These are phyloP conservation scores for Podocnemis expansa DNA, from an alignment of 2,113 vertebrate genomes.

Conservation along the genomic window DNA sequence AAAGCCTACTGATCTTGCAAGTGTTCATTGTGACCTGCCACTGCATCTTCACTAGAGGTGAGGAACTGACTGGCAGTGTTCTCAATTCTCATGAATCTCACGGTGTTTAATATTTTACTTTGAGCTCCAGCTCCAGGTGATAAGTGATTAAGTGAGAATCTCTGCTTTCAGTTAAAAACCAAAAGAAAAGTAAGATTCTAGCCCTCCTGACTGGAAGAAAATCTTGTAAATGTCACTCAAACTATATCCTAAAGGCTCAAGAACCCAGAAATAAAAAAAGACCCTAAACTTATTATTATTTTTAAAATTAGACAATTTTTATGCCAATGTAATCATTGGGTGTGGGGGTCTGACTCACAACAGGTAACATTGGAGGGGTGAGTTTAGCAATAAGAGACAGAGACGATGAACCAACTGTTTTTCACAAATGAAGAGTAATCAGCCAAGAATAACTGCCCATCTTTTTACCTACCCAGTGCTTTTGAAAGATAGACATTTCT, in stretches of 20 bases:
- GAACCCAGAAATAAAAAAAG: neutral
- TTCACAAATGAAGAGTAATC: neutral
- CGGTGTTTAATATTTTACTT: no score
- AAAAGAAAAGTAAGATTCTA: neutral
- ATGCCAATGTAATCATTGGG: neutral
- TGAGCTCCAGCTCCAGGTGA: neutral
- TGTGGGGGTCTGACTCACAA: no score
- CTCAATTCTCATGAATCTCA: neutral
- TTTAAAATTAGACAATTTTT: neutral
- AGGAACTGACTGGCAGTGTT: neutral
- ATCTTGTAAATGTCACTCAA: neutral
- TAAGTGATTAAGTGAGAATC: neutral
- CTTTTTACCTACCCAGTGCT: neutral
- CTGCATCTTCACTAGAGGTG: neutral
- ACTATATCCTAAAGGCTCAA: neutral
- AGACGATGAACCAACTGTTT: neutral
- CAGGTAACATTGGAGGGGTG: no score
- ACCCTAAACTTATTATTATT: neutral
- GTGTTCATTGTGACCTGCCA: neutral
- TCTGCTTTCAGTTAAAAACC: neutral
- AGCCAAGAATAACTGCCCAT: neutral
- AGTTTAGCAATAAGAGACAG: neutral
- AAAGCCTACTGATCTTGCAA: neutral
- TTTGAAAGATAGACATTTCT: neutral
- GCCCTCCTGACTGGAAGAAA: neutral